Conservation (phyloP, 2,888 invertebrate genomes). For the Melieria omissa region DNA sequence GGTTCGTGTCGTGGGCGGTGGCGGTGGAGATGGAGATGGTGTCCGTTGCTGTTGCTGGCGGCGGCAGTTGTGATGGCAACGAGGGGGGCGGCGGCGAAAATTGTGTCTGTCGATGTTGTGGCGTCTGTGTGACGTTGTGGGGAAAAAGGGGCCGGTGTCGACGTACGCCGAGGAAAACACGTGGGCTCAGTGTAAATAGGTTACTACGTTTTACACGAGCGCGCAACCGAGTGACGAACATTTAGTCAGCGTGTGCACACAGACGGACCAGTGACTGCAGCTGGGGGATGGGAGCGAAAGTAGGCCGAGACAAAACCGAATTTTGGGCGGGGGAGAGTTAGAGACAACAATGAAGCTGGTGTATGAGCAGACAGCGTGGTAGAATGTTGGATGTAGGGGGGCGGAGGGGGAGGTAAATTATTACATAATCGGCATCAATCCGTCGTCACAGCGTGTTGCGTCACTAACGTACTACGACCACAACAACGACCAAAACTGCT, state of each 20-base stretch:
- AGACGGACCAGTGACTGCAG: no score
- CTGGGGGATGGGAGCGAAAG: no score
- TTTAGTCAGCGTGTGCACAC: no score
- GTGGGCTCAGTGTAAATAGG: conserved; percentile 31
- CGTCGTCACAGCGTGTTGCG: conserved; percentile 23
- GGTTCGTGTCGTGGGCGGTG: background rate
- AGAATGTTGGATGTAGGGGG: background rate
- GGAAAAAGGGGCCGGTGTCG: no score
- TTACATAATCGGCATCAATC: conserved; percentile 24
- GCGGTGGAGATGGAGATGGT: conserved; percentile 2
- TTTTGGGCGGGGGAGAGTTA: background rate
- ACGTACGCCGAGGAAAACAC: background rate
- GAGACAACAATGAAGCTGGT: background rate
- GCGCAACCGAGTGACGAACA: no score
- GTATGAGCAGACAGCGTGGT: background rate
- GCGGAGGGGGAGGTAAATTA: background rate
- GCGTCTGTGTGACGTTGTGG: no score
- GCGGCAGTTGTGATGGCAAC: no score
- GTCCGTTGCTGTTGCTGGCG: background rate
- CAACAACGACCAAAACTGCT: background rate
- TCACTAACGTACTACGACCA: conserved; percentile 18
- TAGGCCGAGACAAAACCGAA: no score
- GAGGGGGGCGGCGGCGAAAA: no score
- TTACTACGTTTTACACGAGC: conserved; percentile 32
- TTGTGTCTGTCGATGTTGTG: no score